Conservation (phyloP, 2,113 vertebrate genomes). For the Silurus meridionalis region DNA sequence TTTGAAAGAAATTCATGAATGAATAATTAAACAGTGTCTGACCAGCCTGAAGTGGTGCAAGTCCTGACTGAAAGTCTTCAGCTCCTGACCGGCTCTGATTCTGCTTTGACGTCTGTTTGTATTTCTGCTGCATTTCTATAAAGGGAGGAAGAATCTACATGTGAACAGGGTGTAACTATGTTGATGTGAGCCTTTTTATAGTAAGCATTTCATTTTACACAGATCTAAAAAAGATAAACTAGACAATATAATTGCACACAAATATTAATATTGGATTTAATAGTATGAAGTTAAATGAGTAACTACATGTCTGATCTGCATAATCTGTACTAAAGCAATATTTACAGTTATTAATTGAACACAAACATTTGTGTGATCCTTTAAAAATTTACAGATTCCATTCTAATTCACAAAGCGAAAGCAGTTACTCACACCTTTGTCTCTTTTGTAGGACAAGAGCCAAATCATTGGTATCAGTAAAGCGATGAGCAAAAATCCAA, state of each 20-base stretch:
- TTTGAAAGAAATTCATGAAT: neutral
- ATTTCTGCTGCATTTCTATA: neutral
- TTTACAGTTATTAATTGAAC: neutral
- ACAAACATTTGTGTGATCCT: no score
- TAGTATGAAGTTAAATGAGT: neutral
- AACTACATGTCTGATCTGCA: neutral
- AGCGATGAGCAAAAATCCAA: neutral
- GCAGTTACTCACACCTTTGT: neutral
- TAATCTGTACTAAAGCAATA: neutral
- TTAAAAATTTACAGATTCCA: no score
- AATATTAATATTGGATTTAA: neutral
- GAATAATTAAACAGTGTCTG: neutral
- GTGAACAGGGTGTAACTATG: neutral
- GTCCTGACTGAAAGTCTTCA: neutral
- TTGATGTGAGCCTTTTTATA: no score
- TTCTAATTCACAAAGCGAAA: neutral
- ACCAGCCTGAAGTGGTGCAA: slow-evolving; percentile 1
- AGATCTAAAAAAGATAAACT: neutral
- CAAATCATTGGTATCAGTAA: neutral
- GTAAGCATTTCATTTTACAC: neutral
- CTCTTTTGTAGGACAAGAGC: neutral
- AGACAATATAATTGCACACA: neutral
- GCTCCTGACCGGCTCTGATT: neutral
- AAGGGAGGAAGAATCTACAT: neutral
- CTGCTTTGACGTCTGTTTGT: neutral